Evolutionary conservation across 2,888 invertebrate species (phyloP).

Genomic region (Craniophora ligustri): DNA sequence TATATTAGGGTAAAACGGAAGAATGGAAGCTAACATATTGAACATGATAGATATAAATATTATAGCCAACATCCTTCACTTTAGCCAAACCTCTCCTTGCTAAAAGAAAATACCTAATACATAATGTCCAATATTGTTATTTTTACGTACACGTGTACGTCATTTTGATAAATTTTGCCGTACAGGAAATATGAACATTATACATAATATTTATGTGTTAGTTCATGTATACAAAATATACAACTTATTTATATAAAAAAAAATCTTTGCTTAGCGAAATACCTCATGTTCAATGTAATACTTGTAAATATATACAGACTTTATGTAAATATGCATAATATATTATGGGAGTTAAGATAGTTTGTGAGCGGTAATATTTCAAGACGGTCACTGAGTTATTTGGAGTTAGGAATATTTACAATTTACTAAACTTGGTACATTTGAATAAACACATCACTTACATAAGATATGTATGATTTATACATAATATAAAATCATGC

Average conservation of each 20-base stretch:
- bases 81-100: constrained; percentile 14
- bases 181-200: neutral
- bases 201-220: neutral
- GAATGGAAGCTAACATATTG: constrained; percentile 29
- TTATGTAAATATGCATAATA: constrained; percentile 42
- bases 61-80: constrained; percentile 24
- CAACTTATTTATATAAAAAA: neutral
- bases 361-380: constrained; percentile 45
- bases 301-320: constrained; percentile 12
- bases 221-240: neutral
- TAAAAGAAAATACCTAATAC: constrained; percentile 29
- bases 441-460: constrained; percentile 19
- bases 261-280: neutral
- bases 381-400: constrained; percentile 37
- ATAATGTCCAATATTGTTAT: constrained; percentile 29
- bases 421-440: constrained; percentile 30
- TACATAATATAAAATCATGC: constrained; percentile 21
- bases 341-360: constrained; percentile 38
- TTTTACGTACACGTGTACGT: neutral
- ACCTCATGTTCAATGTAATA: neutral
- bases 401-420: constrained; percentile 41
- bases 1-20: constrained; percentile 27
- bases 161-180: neutral
- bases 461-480: constrained; percentile 19
- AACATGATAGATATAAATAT: constrained; percentile 24